Evolutionary conservation across 2,113 vertebrate species (phyloP).

Genomic region (Sinocyclocheilus anshuiensis): DNA sequence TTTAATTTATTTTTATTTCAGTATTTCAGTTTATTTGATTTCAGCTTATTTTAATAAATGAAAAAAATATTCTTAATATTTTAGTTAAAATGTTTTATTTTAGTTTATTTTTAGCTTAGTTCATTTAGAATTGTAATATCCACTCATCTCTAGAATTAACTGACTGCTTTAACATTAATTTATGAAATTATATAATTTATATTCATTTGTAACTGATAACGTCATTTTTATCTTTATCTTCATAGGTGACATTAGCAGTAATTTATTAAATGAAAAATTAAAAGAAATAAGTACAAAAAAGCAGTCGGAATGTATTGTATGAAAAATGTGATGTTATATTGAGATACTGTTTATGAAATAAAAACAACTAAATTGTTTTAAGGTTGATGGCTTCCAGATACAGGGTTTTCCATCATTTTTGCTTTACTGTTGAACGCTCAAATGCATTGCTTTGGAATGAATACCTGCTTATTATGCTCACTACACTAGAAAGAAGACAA

Average conservation of each 20-base stretch:
- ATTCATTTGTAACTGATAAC: too few species aligned
- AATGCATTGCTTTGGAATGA: not conserved
- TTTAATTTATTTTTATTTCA: not conserved
- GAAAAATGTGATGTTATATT: not conserved
- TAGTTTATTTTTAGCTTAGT: too few species aligned
- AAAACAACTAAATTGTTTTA: not conserved
- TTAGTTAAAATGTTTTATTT: too few species aligned
- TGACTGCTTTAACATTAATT: not conserved
- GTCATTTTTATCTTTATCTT: not conserved
- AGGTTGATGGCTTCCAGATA: not conserved
- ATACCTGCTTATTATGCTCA: not conserved
- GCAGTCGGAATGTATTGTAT: not conserved
- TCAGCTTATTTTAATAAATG: not conserved
- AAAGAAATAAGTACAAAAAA: not conserved
- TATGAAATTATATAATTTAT: too few species aligned
- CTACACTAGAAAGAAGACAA: not conserved
- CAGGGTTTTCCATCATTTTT: not conserved
- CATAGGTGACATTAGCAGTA: too few species aligned
- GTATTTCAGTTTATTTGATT: not conserved
- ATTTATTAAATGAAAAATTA: not conserved
- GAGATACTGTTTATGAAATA: not conserved
- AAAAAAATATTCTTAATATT: not conserved
- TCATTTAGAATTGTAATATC: too few species aligned
- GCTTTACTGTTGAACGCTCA: not conserved
- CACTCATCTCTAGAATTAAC: not conserved